Evolutionary conservation across 2,113 vertebrate species (phyloP), one percentile per base, ranked within the genome.

Genomic region (Eptesicus fuscus): DNA sequence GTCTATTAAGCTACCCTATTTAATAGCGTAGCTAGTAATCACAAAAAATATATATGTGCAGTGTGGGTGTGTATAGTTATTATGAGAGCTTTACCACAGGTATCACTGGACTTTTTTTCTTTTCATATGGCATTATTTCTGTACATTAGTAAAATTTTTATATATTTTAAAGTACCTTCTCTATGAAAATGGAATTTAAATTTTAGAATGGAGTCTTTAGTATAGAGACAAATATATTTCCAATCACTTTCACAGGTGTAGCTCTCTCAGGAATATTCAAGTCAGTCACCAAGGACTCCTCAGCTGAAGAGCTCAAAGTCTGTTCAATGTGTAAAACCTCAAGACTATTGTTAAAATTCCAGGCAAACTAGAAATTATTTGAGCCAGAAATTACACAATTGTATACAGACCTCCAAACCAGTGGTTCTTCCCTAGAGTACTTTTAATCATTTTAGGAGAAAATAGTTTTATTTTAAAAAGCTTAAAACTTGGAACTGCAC

Each of bases 291-390:
- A 10, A 83, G 71, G 70, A 56, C 25, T 71, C 70, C 18, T 28
- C 10, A 6, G 49, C 5, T 88, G 67, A 93, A 86, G 8, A 85
- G 12, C 67, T 82, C 69, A 59, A 74, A 88, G 44, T 56, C 12
- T 95, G 91, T 80, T 92, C 88, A 91, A 47, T 44, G 37, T 90
- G 35, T 30, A 94, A 97, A 92, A 59, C 93, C 82, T 96, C 87
- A 95, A 83, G 86, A 83, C 82, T 90, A 88, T 87, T 97, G 92
- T 96, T 98, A 96, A 97, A 96, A 97, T 97, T 96, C 94, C 89
- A 96, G 91, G 76, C 30, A 95, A 94, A 95, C 94, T 94, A 49
- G 78, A 95, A 96, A 87, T 42, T 70, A 97, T 79, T 92, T 94
- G 91, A 97, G 78, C n/a, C 83, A 97, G 92, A 97, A 96, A 96